These are phyloP conservation scores for Notothenia coriiceps DNA, from an alignment of 2,113 vertebrate genomes.

Conservation along the genomic window DNA sequence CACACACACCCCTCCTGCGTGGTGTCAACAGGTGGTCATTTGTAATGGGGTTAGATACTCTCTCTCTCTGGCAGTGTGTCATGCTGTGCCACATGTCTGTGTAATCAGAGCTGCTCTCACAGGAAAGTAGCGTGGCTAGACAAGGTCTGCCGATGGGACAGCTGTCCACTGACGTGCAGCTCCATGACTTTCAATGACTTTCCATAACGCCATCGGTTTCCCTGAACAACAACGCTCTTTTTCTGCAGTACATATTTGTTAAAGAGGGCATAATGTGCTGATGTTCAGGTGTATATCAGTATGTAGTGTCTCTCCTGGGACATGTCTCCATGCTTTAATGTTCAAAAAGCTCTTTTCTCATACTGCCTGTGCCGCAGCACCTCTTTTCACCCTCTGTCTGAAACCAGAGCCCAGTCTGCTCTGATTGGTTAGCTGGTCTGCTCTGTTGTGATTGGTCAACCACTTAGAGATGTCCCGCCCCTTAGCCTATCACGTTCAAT, in stretches of 20 bases:
- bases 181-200: slow-evolving; percentile 21
- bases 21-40: slow-evolving; percentile 56
- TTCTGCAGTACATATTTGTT: background rate
- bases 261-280: too few relatives aligned
- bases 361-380: too few relatives aligned
- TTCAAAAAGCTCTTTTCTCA: too few relatives aligned
- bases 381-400: too few relatives aligned
- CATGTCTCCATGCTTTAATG: too few relatives aligned
- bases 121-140: slow-evolving; percentile 59
- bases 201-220: background rate
- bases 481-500: too few relatives aligned
- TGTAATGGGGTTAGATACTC: slow-evolving; percentile 13
- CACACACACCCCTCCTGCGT: background rate
- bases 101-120: slow-evolving; percentile 60
- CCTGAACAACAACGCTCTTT: background rate
- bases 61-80: slow-evolving; percentile 47
- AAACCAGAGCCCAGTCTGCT: too few relatives aligned
- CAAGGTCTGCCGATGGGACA: slow-evolving; percentile 41
- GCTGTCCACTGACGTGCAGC: slow-evolving; percentile 32
- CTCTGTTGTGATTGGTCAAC: too few relatives aligned
- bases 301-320: too few relatives aligned
- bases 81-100: slow-evolving; percentile 43
- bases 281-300: too few relatives aligned
- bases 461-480: too few relatives aligned
- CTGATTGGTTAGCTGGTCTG: too few relatives aligned